Evolutionary conservation across 2,888 invertebrate species (phyloP).

Genomic region (Cabera pusaria): DNA sequence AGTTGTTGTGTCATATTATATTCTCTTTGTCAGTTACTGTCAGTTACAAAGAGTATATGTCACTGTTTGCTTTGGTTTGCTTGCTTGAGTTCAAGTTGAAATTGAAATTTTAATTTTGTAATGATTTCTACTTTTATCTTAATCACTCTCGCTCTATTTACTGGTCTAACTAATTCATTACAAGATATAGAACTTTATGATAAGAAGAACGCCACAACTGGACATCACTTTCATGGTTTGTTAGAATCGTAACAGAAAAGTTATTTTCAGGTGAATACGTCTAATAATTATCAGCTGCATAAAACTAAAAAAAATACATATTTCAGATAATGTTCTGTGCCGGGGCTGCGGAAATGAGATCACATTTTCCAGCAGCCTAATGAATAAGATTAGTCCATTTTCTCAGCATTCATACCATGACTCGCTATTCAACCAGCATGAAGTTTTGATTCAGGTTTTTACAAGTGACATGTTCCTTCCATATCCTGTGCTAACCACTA

Average conservation of each 20-base stretch:
- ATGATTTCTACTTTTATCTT: slow-evolving; percentile 18
- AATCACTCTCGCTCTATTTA: too few species aligned
- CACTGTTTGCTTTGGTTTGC: too few species aligned
- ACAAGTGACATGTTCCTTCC: slow-evolving; percentile 45
- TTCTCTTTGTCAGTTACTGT: too few species aligned
- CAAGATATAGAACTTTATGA: slow-evolving; percentile 11
- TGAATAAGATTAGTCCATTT: slow-evolving; percentile 43
- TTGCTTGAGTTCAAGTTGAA: background rate
- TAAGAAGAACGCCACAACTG: slow-evolving; percentile 7
- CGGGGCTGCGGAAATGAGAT: slow-evolving; percentile 55
- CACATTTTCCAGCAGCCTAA: slow-evolving; percentile 42
- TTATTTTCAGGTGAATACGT: too few species aligned
- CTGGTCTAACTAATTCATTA: slow-evolving; percentile 12
- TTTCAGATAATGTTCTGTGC: slow-evolving; percentile 55
- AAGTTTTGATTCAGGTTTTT: slow-evolving; percentile 54
- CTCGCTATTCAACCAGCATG: slow-evolving; percentile 48
- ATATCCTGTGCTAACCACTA: slow-evolving; percentile 51
- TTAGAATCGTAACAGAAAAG: too few species aligned
- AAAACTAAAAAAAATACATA: too few species aligned
- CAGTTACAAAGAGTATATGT: too few species aligned
- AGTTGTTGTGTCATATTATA: too few species aligned
- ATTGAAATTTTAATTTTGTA: slow-evolving; percentile 7
- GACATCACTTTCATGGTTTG: slow-evolving; percentile 13
- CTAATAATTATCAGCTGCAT: too few species aligned
- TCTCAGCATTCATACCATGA: slow-evolving; percentile 51